Percentiles rank a stretch among this genome's conserved stretches.
Conservation (phyloP, 2,797 vertebrate genomes). For the Acipenser ruthenus region DNA sequence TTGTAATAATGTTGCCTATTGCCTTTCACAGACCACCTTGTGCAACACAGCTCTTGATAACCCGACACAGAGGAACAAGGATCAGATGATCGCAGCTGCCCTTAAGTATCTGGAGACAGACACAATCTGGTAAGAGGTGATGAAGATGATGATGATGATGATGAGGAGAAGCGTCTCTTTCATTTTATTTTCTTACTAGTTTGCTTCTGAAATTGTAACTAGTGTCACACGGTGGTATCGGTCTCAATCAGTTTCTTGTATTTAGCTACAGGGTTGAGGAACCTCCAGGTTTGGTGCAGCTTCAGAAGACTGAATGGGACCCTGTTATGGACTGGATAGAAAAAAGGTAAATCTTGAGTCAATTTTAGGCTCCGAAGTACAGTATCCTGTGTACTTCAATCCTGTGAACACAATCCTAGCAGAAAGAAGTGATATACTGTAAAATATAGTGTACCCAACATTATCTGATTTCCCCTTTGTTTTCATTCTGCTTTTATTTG, state of each 20-base stretch:
- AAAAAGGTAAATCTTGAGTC: conserved; percentile 61
- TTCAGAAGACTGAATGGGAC: conserved; percentile 93
- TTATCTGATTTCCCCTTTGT: background rate
- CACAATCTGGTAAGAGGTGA: conserved; percentile 73
- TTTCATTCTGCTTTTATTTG: conserved; percentile 5
- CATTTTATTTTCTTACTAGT: background rate
- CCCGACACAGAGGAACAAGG: conserved; percentile 74
- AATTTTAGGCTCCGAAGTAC: no score
- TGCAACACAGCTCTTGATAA: conserved; percentile 95
- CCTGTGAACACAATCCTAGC: no score
- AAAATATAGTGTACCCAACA: background rate
- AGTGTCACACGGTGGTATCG: background rate
- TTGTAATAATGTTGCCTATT: background rate
- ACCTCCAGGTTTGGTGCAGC: conserved; percentile 77
- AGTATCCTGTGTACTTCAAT: no score
- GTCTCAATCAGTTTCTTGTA: no score
- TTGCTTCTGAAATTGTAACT: background rate
- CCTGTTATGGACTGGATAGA: conserved; percentile 84
- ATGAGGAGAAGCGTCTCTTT: background rate
- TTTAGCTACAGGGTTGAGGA: conserved; percentile 91
- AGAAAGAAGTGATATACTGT: no score
- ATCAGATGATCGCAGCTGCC: conserved; percentile 74
- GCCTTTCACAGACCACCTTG: conserved; percentile 71
- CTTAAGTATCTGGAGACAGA: conserved; percentile 93
- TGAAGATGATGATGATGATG: background rate